These are phyloP conservation scores for Orchesella flavescens DNA, from an alignment of 2,888 invertebrate genomes.

Conservation along the genomic window DNA sequence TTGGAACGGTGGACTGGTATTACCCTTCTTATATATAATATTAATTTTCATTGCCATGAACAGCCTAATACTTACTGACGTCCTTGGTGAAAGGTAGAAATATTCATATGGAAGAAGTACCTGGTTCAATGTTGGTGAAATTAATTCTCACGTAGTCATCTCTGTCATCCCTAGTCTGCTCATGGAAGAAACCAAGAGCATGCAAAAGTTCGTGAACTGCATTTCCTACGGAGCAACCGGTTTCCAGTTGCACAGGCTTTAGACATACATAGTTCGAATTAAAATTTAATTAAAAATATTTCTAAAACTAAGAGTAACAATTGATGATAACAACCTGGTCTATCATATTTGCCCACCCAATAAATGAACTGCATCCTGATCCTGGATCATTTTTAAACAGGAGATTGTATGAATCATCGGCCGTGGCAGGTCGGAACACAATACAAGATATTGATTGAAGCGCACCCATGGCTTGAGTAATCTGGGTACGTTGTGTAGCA, in stretches of 20 bases:
- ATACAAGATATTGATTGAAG: slow-evolving; percentile 53
- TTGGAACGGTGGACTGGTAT: no score
- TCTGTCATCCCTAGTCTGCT: slow-evolving; percentile 54
- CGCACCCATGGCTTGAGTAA: slow-evolving; percentile 53
- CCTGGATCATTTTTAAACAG: slow-evolving; percentile 55
- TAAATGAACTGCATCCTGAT: slow-evolving; percentile 60
- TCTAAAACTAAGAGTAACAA: no score
- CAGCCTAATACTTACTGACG: no score
- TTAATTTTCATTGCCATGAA: no score
- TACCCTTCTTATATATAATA: neutral
- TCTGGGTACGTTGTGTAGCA: neutral
- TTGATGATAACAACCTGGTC: slow-evolving; percentile 47
- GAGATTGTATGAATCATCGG: slow-evolving; percentile 57
- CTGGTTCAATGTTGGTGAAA: slow-evolving; percentile 55
- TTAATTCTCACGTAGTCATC: slow-evolving; percentile 56
- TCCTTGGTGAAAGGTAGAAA: no score
- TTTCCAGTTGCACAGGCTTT: slow-evolving; percentile 57
- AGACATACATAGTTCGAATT: neutral
- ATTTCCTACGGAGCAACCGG: slow-evolving; percentile 59
- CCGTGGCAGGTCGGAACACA: slow-evolving; percentile 49
- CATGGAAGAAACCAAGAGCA: slow-evolving; percentile 61
- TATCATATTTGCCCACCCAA: slow-evolving; percentile 64
- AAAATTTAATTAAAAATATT: no score
- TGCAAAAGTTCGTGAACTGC: slow-evolving; percentile 60
- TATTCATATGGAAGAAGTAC: slow-evolving; percentile 18